These are phyloP conservation scores for Heliconius melpomene DNA, from an alignment of 1,140 invertebrate genomes.

Conservation along the genomic window DNA sequence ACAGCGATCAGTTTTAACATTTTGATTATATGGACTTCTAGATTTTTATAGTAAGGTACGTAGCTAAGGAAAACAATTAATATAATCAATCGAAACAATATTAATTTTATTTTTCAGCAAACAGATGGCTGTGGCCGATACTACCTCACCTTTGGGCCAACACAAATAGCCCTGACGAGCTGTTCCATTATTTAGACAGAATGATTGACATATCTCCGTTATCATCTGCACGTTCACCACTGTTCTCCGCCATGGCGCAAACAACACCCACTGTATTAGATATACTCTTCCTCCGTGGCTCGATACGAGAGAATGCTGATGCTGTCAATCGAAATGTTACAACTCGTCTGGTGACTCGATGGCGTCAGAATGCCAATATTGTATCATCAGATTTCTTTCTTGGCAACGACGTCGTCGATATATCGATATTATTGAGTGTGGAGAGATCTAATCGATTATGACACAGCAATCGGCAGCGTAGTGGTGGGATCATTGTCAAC, in stretches of 20 bases:
- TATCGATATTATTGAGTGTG: constrained; percentile 84
- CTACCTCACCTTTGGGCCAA: constrained; percentile 87
- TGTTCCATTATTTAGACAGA: constrained; percentile 82
- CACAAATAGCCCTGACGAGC: constrained; percentile 78
- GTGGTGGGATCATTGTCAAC: constrained; percentile 57
- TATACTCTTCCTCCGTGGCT: constrained; percentile 84
- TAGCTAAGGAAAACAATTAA: not conserved
- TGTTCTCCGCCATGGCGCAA: constrained; percentile 91
- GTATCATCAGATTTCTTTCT: constrained; percentile 90
- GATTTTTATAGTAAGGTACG: too few relatives aligned
- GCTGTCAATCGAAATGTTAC: constrained; percentile 86
- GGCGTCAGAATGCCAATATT: constrained; percentile 86
- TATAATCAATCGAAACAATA: not conserved
- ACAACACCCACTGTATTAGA: constrained; percentile 87
- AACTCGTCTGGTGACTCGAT: constrained; percentile 83
- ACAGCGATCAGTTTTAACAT: too few relatives aligned
- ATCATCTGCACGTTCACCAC: constrained; percentile 77
- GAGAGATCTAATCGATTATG: constrained; percentile 68
- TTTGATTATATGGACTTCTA: too few relatives aligned
- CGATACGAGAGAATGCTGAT: constrained; percentile 86
- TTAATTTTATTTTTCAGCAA: constrained; percentile 76
- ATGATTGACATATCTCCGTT: constrained; percentile 60
- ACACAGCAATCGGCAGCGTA: constrained; percentile 52
- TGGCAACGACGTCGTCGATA: constrained; percentile 87
- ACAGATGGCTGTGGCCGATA: constrained; percentile 87